Evolutionary conservation across 2,888 invertebrate genomes (phyloP), one percentile per base, ranked within the genome.

Genomic region (Leptothorax acervorum): DNA sequence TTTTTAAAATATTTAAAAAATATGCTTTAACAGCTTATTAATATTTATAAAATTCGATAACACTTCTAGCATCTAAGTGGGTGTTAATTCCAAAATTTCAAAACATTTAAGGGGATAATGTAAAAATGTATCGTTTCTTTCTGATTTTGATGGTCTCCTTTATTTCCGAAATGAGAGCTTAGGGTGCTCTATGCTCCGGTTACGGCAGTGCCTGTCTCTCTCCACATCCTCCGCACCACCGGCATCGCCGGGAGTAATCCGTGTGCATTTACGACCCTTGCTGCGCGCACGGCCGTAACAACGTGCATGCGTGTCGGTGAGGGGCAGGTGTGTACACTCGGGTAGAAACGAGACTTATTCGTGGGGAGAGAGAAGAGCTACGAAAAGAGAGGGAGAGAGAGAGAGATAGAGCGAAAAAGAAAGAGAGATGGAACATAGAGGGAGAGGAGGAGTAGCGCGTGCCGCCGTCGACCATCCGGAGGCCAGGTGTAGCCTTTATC

Each of bases 401-500:
- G 85, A 82, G 81, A 74, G 76, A 78, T 23, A 66, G 65, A 48
- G 65, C n/a, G 82, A 81, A 55, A 79, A 86, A 83, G 86, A 79
- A 78, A 85, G 87, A 85, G 60, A 82, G 83, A 81, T 63, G 70
- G 70, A 82, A 85, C 83, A 18, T 2, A 48, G 66, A 66, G 74
- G 73, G 83, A 78, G 81, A 74, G 83, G 68, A 86, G 84, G 85
- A 87, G 84, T 73, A 90, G 92, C 93, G 92, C 93, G 93, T 93
- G 93, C 93, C 93, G 91, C 88, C 92, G 89, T 91, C 91, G 93
- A 93, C 93, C 93, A 93, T 94, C 93, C 93, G 93, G 93, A 93
- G 93, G 92, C 94, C 94, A 94, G 94, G 93, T 94, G 94, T 93
- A 93, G 91, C 92, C 92, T 93, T 93, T 93, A 93, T 93, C 92